Conservation (phyloP, 2,113 vertebrate species). For the Arvicanthis niloticus region DNA sequence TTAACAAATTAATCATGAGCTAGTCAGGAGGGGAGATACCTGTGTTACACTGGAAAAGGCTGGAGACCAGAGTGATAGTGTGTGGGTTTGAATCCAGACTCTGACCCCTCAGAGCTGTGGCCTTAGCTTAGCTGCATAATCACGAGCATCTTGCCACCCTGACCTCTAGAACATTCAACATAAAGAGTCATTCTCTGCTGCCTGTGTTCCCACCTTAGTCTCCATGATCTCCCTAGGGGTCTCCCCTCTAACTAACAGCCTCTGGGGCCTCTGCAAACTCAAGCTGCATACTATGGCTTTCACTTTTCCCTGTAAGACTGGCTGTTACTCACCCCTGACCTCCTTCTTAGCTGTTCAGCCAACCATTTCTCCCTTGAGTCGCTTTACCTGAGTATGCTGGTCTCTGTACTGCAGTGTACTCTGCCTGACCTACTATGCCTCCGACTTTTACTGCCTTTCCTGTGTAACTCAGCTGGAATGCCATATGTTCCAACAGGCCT, state of each 20-base stretch:
- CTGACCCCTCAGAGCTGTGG: neutral
- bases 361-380: neutral
- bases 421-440: neutral
- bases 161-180: neutral
- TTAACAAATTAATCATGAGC: neutral
- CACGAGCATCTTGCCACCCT: neutral
- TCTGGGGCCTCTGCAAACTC: neutral
- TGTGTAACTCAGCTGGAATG: neutral
- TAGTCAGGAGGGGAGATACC: neutral
- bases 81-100: neutral
- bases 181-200: neutral
- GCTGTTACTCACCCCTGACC: neutral
- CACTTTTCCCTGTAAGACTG: fast-evolving
- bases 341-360: neutral
- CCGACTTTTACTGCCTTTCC: neutral
- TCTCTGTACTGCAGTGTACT: neutral
- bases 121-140: neutral
- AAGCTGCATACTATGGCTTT: neutral
- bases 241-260: neutral
- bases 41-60: neutral
- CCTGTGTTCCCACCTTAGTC: neutral
- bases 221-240: neutral
- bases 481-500: neutral
- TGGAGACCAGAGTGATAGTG: neutral
- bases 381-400: neutral